A percentile compares a stretch with the other conserved stretches of the same genome.
phyloP scores from a whole-genome alignment of 2,797 vertebrate species.

The Odontamblyopus lacepedii region DNA sequence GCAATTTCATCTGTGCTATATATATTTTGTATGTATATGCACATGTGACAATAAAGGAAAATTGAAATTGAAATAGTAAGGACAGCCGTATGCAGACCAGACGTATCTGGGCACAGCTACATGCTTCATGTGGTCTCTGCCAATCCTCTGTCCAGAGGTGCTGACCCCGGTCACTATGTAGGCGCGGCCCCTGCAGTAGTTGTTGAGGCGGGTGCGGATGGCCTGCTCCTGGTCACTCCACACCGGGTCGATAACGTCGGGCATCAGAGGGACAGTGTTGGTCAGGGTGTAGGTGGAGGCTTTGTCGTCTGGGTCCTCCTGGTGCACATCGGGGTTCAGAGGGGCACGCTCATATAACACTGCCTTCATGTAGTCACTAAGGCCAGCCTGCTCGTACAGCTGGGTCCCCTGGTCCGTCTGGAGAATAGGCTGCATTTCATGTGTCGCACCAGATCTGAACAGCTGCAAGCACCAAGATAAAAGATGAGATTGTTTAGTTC shows the following conservation, averaged over 20 bases:
- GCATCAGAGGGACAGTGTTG: conserved; percentile 68
- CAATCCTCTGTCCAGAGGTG: conserved; percentile 71
- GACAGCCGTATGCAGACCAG: conserved; percentile 78
- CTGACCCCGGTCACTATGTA: conserved; percentile 71
- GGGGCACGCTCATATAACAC: conserved; percentile 64
- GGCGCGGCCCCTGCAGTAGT: conserved; percentile 71
- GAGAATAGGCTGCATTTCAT: conserved; percentile 75
- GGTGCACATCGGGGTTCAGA: conserved; percentile 72
- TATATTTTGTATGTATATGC: too few relatives aligned
- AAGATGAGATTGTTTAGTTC: not conserved
- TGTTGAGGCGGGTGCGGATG: conserved; percentile 73
- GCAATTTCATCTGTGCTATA: too few relatives aligned
- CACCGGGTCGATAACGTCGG: conserved; percentile 45
- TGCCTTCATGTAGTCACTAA: conserved; percentile 71
- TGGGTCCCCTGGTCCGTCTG: not conserved
- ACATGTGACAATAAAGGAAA: too few relatives aligned
- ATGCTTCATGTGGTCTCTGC: conserved; percentile 64
- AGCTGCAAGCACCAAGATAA: conserved; percentile 52
- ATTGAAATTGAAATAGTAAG: too few relatives aligned
- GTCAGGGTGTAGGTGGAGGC: conserved; percentile 78
- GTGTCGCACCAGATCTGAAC: conserved; percentile 56
- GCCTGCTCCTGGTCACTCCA: conserved; percentile 62
- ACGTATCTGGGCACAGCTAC: conserved; percentile 69
- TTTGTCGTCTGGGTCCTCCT: conserved; percentile 67
- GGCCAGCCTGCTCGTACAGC: conserved; percentile 53